Base-by-base conservation (phyloP, 2,888 invertebrate species). In the Meganola albula region DNA sequence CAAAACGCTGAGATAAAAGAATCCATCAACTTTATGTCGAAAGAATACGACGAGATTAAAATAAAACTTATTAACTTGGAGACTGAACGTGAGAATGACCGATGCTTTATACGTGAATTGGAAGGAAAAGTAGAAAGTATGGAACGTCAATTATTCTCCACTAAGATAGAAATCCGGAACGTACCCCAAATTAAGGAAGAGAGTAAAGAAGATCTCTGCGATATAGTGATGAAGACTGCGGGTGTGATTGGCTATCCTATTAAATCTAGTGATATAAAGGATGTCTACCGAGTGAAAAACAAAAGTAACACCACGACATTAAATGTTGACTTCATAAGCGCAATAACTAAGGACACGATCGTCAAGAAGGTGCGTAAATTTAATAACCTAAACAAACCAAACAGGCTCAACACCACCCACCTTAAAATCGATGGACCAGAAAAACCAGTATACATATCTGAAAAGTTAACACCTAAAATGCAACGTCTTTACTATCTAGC, bases 131-230 rank as follows among this genome's bases (percentile, higher is more conserved):
- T 20, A 9, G 28, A 20, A 1, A 11, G 7, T 7, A 20, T 28
- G 28, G 28, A 28, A 4, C 21, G 21, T 2, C 24, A 24, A 4
- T 11, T 24, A 24, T 11, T 5, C 24, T 24, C 24, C 24, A 22
- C 28, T 2, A 29, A 22, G 10, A 29, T 29, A n/a, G 27, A 27
- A 11, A 27, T 27, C 18, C 18, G 20, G 9, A 27, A 27, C 10
- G 27, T 27, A 20, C 22, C 28, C 2, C 12, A 21, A 20, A 22
- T 22, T 1, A 9, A n/a, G 9, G 13, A 6, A 1, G 28, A 29
- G 7, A 22, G 13, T 13, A 29, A 22, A 11, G 9, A 12, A 10
- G 22, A 29, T 3, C 28, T 29, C 1, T 12, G 13, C 5, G 12
- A 12, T 12, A 9, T 22, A 7, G 22, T 29, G 6, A 7, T 10